phyloP scores from a whole-genome alignment of 2,113 vertebrate genomes.

The Archilochus colubris region DNA sequence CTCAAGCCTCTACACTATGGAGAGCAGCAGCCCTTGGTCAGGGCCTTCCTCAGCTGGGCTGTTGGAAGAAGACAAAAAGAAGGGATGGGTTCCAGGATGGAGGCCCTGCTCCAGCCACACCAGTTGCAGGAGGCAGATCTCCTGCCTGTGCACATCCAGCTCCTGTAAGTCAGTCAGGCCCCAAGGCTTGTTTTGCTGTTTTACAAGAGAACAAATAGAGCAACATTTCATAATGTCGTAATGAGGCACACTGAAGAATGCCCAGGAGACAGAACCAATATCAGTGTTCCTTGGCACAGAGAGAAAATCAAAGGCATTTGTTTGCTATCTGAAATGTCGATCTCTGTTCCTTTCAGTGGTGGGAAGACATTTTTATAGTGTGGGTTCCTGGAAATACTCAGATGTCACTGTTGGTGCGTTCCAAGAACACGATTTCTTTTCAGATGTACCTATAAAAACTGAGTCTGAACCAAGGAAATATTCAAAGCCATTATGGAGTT shows the following conservation, averaged over 20 bases:
- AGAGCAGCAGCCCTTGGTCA: not conserved
- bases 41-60: not conserved
- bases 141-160: not conserved
- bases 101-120: not conserved
- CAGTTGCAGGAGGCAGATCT: not conserved
- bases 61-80: not conserved
- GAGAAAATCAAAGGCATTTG: conserved; percentile 58
- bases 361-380: conserved; percentile 25
- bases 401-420: not conserved
- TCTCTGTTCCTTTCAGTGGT: conserved; percentile 26
- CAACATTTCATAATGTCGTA: conserved; percentile 43
- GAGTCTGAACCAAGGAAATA: not conserved
- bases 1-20: accelerated
- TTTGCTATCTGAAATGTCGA: conserved; percentile 51
- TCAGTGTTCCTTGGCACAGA: conserved; percentile 40
- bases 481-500: not conserved
- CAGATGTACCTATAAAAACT: conserved; percentile 14
- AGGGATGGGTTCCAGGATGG: not conserved
- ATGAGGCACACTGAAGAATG: conserved; percentile 43
- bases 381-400: conserved; percentile 54
- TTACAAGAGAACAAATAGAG: conserved; percentile 33
- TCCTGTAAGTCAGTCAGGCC: not conserved
- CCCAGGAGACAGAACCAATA: conserved; percentile 58
- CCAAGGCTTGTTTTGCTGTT: conserved; percentile 38
- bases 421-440: conserved; percentile 30